Evolutionary conservation across 35 echinoderm and acorn worm genomes (phyloP), one percentile per base, ranked within the genome.

Genomic region (Patiria miniata): DNA sequence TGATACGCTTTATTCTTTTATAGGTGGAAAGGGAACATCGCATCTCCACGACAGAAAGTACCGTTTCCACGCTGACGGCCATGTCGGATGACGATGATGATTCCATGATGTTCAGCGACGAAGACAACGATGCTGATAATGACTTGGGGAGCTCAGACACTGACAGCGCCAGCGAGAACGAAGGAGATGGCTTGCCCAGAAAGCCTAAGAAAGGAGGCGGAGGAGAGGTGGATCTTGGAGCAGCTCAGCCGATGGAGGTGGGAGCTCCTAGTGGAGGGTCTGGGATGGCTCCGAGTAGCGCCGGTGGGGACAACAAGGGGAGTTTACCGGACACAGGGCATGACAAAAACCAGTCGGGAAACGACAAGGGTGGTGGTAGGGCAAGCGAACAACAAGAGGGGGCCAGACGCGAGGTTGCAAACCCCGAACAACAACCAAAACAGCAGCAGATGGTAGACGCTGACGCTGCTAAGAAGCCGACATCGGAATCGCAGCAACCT

Each of bases 91-190:
- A 97, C 52, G 65, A 73, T 73, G 93, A 91, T 18, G 69, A 86
- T 32, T 85, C 81, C 37, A 79, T 83, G 61, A 79, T 83, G 79
- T 93, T 80, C 42, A 97, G 87, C 82, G 95, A 97, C 80, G 91
- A 86, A 47, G 95, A 93, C 9, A 91, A 93, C 56, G 94, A 96
- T 96, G 86, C 86, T 6, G 89, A 98, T 85, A 84, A 89, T 39
- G 92, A 94, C 44, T 28, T 33, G 40, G 92, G 91, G 40, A 99
- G 96, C 77, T 92, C 96, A 21, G 96, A 94, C 68, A 99, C 96
- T 8, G 96, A 93, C 23, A 99, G 96, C 83, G 95, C 95, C 29
- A 99, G 96, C 50, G 96, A 94, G 29, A 99, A 92, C 32, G 95
- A 98, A 37, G 92, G 94, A 22, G 90, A 77, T 57, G 21, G 32